These are phyloP conservation scores for Engraulis encrasicolus DNA, from an alignment of 2,113 vertebrate species.

Conservation along the genomic window DNA sequence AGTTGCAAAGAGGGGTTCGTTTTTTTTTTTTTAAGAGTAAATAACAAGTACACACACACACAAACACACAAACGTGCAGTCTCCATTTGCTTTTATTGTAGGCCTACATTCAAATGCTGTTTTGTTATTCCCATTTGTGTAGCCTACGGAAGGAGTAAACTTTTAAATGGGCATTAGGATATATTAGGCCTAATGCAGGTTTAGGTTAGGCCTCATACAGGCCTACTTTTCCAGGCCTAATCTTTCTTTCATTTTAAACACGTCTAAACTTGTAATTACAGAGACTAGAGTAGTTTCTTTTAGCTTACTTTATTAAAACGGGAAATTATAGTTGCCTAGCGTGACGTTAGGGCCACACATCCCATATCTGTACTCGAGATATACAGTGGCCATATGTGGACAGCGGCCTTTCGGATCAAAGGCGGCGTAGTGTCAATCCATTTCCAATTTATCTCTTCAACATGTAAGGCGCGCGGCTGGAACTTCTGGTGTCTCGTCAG, in stretches of 20 bases:
- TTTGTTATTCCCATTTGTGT: too few species aligned
- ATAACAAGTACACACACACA: too few species aligned
- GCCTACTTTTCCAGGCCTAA: neutral
- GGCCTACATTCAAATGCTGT: neutral
- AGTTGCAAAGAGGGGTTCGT: too few species aligned
- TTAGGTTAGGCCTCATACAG: neutral
- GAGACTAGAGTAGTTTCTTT: slow-evolving; percentile 24
- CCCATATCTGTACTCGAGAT: neutral
- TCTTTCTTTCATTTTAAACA: neutral
- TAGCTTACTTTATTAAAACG: slow-evolving; percentile 28
- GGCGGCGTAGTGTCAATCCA: neutral
- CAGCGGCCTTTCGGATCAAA: slow-evolving; percentile 30
- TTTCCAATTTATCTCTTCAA: slow-evolving; percentile 34
- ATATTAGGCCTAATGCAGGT: too few species aligned
- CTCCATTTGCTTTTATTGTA: too few species aligned
- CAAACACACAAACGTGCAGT: too few species aligned
- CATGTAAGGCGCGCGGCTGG: neutral
- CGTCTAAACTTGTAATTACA: slow-evolving; percentile 9
- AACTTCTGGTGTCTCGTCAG: slow-evolving; percentile 5
- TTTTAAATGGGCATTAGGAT: too few species aligned
- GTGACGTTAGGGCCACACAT: neutral
- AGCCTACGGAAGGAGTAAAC: too few species aligned
- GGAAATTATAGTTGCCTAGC: too few species aligned
- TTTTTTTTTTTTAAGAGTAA: too few species aligned
- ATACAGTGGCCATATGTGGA: slow-evolving; percentile 26